Evolutionary conservation across 2,888 invertebrate species (phyloP).

Genomic region (Perizoma affinitatum): DNA sequence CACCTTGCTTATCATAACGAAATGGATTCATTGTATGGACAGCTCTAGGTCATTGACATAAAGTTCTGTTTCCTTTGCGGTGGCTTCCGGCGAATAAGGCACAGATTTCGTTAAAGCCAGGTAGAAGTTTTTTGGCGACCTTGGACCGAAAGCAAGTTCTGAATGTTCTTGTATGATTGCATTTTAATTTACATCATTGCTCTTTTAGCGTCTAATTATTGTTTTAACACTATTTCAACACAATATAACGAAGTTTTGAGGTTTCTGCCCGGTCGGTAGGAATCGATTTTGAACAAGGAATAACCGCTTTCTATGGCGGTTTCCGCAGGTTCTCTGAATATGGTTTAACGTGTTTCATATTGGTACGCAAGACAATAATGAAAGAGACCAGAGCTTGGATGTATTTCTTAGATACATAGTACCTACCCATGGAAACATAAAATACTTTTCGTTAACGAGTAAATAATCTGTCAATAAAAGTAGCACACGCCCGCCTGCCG

Average conservation of each 20-base stretch:
- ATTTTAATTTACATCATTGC: constrained; percentile 41
- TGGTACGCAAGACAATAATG: background rate
- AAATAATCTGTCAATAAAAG: constrained; percentile 9
- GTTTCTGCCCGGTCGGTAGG: constrained; percentile 25
- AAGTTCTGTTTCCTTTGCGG: constrained; percentile 43
- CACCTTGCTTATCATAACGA: constrained; percentile 47
- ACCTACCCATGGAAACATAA: background rate
- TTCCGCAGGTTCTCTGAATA: background rate
- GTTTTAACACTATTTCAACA: constrained; percentile 9
- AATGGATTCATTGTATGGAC: constrained; percentile 31
- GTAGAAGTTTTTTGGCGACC: constrained; percentile 56
- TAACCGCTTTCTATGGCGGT: background rate
- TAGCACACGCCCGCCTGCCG: background rate
- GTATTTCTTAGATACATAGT: background rate
- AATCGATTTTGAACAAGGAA: constrained; percentile 23
- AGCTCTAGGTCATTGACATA: constrained; percentile 40
- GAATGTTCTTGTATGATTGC: constrained; percentile 44
- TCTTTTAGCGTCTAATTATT: constrained; percentile 13
- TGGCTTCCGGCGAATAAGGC: constrained; percentile 40
- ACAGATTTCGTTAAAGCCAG: constrained; percentile 49
- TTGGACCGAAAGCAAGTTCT: constrained; percentile 52
- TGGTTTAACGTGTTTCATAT: constrained; percentile 1
- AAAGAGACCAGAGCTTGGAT: background rate
- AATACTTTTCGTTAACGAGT: background rate
- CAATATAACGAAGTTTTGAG: constrained; percentile 18